Evolutionary conservation across 2,797 vertebrate species (phyloP).

Genomic region (Chaunax sp.): DNA sequence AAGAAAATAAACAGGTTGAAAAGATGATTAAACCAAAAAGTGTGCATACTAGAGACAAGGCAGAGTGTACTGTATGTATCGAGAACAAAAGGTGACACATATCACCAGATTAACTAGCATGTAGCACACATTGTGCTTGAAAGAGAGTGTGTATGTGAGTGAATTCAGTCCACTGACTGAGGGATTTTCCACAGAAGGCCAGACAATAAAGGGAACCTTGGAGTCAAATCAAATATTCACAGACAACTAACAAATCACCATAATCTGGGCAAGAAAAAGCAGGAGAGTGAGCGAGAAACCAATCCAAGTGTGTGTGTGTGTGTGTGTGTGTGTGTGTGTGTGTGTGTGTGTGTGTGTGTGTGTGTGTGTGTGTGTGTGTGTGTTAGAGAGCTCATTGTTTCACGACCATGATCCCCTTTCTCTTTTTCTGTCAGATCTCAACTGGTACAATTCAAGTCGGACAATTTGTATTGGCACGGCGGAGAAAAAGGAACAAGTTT

Average conservation of each 20-base stretch:
- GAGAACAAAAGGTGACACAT: not conserved
- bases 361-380: conserved; percentile 24
- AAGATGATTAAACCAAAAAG: not conserved
- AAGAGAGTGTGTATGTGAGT: conserved; percentile 31
- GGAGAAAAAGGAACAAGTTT: conserved; percentile 36
- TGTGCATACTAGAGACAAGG: not conserved
- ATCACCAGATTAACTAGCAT: conserved; percentile 25
- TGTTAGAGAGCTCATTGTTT: conserved; percentile 41
- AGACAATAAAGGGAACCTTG: conserved; percentile 69
- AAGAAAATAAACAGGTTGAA: not conserved
- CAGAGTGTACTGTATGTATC: not conserved
- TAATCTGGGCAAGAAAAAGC: conserved; percentile 45
- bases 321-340: conserved; percentile 27
- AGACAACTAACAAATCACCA: conserved; percentile 67
- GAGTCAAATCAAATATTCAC: conserved; percentile 56
- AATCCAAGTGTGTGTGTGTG: conserved; percentile 38
- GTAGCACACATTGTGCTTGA: conserved; percentile 24
- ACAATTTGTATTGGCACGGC: conserved; percentile 37
- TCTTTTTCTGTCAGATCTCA: conserved; percentile 54
- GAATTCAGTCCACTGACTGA: conserved; percentile 57
- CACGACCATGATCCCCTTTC: conserved; percentile 61
- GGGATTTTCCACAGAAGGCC: conserved; percentile 67
- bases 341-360: conserved; percentile 40
- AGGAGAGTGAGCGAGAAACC: conserved; percentile 16
- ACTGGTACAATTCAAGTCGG: too few species aligned